phyloP scores from a whole-genome alignment of 2,113 vertebrate species.

The Perccottus glenii region DNA sequence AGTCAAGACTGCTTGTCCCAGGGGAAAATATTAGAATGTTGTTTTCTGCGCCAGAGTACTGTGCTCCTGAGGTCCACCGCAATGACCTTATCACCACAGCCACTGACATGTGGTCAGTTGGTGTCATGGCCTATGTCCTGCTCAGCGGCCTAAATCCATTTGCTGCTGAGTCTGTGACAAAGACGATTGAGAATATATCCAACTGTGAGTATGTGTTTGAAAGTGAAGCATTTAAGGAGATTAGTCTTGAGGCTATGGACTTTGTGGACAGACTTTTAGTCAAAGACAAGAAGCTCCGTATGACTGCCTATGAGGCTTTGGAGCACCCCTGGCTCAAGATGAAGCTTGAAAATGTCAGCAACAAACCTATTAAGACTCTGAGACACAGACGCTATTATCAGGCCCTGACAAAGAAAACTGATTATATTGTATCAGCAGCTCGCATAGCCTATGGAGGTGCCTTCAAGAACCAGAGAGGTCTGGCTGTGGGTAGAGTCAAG shows the following conservation, averaged over 20 bases:
- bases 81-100: conserved; percentile 91
- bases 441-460: conserved; percentile 91
- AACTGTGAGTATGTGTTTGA: conserved; percentile 94
- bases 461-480: conserved; percentile 89
- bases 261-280: conserved; percentile 93
- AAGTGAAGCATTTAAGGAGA: conserved; percentile 93
- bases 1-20: conserved; percentile 90
- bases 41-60: conserved; percentile 94
- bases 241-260: conserved; percentile 93
- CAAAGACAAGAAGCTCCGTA: conserved; percentile 92
- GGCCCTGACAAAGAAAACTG: conserved; percentile 88
- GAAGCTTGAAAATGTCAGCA: conserved; percentile 88
- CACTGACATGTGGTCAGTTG: conserved; percentile 98
- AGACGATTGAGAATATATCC: conserved; percentile 92
- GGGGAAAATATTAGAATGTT: conserved; percentile 94
- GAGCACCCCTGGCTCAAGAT: conserved; percentile 94
- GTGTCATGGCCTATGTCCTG: conserved; percentile 92
- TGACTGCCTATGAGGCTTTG: conserved; percentile 94
- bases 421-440: conserved; percentile 90
- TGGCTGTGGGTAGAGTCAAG: conserved; percentile 93
- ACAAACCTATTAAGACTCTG: conserved; percentile 91
- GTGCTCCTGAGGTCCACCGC: conserved; percentile 92
- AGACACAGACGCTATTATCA: conserved; percentile 97
- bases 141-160: conserved; percentile 96
- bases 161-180: conserved; percentile 91